These are phyloP conservation scores for Drosophila engyochracea DNA, from an alignment of 2,888 invertebrate genomes.

Conservation along the genomic window DNA sequence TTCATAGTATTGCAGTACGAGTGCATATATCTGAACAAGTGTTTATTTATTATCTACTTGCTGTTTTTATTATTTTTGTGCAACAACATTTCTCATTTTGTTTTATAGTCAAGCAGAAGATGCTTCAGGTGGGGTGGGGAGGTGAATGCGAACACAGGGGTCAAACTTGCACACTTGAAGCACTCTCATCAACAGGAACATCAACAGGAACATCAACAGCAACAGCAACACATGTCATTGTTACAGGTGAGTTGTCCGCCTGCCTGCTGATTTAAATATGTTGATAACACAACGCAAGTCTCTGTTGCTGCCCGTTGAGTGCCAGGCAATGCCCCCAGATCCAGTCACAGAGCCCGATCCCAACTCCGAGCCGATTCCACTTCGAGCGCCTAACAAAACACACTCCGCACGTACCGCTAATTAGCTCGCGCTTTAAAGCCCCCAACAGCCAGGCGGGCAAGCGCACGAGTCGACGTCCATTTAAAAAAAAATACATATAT, in stretches of 20 bases:
- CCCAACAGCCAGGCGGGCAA: slow-evolving; percentile 25
- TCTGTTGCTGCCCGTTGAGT: slow-evolving; percentile 53
- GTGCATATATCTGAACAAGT: slow-evolving; percentile 29
- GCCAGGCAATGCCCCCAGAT: slow-evolving; percentile 44
- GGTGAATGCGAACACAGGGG: slow-evolving; percentile 46
- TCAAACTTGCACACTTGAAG: slow-evolving; percentile 51
- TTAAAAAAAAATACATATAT: not conserved
- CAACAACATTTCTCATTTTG: slow-evolving; percentile 81
- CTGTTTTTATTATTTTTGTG: slow-evolving; percentile 36
- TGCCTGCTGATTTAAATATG: slow-evolving; percentile 68
- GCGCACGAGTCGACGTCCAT: slow-evolving; percentile 40
- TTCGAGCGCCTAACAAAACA: slow-evolving; percentile 66
- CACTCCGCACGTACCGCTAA: slow-evolving; percentile 79
- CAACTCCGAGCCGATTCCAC: slow-evolving; percentile 15
- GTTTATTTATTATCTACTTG: slow-evolving; percentile 26
- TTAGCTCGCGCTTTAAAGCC: slow-evolving; percentile 70
- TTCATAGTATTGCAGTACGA: slow-evolving; percentile 29
- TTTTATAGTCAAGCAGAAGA: slow-evolving; percentile 64
- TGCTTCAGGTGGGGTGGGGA: not conserved
- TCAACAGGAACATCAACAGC: slow-evolving; percentile 36
- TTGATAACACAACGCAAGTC: slow-evolving; percentile 68
- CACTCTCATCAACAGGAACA: slow-evolving; percentile 39
- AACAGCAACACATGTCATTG: slow-evolving; percentile 75
- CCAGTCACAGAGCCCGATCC: slow-evolving; percentile 1
- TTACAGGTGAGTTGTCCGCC: slow-evolving; percentile 66